phyloP scores from a whole-genome alignment of 2,797 vertebrate genomes.

The Pseudopleuronectes americanus region DNA sequence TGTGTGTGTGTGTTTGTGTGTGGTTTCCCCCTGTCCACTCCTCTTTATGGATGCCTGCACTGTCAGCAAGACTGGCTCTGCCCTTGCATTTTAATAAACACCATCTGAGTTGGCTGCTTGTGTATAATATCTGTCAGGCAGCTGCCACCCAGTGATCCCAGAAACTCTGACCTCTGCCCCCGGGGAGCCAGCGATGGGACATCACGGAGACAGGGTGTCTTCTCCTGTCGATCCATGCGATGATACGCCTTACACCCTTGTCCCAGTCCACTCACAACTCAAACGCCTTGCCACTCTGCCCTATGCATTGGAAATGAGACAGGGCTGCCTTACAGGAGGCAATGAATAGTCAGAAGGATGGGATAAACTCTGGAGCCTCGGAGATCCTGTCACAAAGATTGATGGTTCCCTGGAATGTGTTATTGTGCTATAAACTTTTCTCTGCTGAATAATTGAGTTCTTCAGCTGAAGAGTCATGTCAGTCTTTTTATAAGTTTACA shows the following conservation, averaged over 20 bases:
- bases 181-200: conserved; percentile 55
- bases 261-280: conserved; percentile 44
- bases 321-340: conserved; percentile 39
- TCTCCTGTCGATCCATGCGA: conserved; percentile 63
- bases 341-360: conserved; percentile 37
- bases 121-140: conserved; percentile 77
- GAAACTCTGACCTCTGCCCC: conserved; percentile 69
- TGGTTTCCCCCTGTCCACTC: conserved; percentile 39
- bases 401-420: conserved; percentile 59
- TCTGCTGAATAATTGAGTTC: conserved; percentile 64
- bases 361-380: conserved; percentile 58
- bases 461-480: conserved; percentile 53
- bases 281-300: conserved; percentile 30
- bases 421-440: conserved; percentile 60
- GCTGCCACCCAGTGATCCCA: conserved; percentile 71
- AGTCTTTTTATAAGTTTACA: conserved; percentile 49
- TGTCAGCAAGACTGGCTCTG: conserved; percentile 68
- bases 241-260: conserved; percentile 59
- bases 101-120: conserved; percentile 74
- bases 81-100: conserved; percentile 80
- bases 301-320: conserved; percentile 71
- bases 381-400: conserved; percentile 61
- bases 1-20: conserved; percentile 11
- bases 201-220: conserved; percentile 73
- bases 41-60: conserved; percentile 70